Base-by-base conservation (phyloP, 2,888 invertebrate genomes). In the Mongoloraphidia duomilia region DNA sequence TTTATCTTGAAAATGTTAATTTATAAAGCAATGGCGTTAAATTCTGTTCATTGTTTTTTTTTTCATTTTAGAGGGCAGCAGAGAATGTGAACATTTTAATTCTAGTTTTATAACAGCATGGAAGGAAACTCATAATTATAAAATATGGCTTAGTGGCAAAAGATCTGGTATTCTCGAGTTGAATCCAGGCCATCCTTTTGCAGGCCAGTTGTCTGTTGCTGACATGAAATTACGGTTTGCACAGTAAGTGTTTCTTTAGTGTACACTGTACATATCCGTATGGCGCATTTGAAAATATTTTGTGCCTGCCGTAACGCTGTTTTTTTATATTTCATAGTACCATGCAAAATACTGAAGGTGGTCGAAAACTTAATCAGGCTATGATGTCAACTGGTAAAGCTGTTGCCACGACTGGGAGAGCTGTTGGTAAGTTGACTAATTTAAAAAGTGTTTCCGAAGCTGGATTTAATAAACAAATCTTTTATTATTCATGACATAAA, bases 261-360 rank as follows among this genome's bases (percentile, higher is more conserved):
- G 8, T 33, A n/a, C 10, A n/a, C 13, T 44, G 36, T 34, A 38
- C 42, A 41, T 17, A 42, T n/a, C 39, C 45, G 12, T 35, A 26
- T 42, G 36, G n/a, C 26, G 41, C 8, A 8, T 9, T 12, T 46
- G 34, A 14, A 14, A 43, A 39, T 26, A 34, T 33, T n/a, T n/a
- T 14, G 4, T 17, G 6, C n/a, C 12, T 42, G 1, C 26, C 6
- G 17, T 26, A 11, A 9, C 12, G 43, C 40, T 39, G 13, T 34
- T 12, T 41, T n/a, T 53, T 52, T 37, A 33, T 47, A 49, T 3
- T 55, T 65, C 69, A 37, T 62, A 94, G 94, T 63, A 90, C 92
- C 14, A 91, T 95, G 85, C 91, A 93, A 59, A 91, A 84, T 61
- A 88, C 91, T 37, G 95, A 95, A 67, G 83, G 92, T 57, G 94